Evolutionary conservation across 2,888 invertebrate genomes (phyloP).

Genomic region (Eurois occulta): DNA sequence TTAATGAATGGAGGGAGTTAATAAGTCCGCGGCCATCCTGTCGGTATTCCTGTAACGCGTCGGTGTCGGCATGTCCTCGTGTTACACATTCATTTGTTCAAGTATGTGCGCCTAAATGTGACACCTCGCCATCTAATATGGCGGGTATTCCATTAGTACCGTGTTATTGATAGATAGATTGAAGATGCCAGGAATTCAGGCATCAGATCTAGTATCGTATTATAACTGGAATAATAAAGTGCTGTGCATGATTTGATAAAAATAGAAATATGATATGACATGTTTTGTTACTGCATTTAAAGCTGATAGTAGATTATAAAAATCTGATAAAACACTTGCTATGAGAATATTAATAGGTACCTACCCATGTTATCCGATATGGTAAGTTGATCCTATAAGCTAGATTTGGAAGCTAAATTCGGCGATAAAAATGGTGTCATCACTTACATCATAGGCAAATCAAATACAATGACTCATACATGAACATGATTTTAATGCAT

Average conservation of each 20-base stretch:
- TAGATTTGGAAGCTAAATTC: background rate
- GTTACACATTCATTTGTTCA: slow-evolving; percentile 69
- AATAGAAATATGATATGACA: slow-evolving; percentile 4
- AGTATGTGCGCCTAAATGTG: slow-evolving; percentile 61
- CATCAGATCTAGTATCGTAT: slow-evolving; percentile 17
- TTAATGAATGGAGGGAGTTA: slow-evolving; percentile 89
- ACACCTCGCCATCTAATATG: slow-evolving; percentile 40
- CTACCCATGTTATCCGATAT: background rate
- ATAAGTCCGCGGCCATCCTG: slow-evolving; percentile 82
- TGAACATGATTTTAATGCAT: slow-evolving; percentile 8
- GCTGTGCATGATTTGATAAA: background rate
- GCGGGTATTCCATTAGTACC: slow-evolving; percentile 30
- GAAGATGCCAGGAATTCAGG: slow-evolving; percentile 12
- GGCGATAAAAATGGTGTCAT: slow-evolving; percentile 4
- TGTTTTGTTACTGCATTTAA: background rate
- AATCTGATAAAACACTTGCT: background rate
- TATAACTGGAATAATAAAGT: slow-evolving; percentile 4
- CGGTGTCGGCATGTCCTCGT: slow-evolving; percentile 71
- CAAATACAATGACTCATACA: slow-evolving; percentile 14
- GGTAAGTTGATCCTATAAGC: background rate
- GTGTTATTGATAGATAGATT: slow-evolving; percentile 21
- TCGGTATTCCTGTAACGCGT: slow-evolving; percentile 86
- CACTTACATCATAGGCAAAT: slow-evolving; percentile 5
- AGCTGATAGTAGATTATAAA: background rate
- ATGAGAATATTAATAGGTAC: slow-evolving; percentile 1